Conservation (phyloP, 2,797 vertebrate genomes). For the Neomorphus geoffroyi region DNA sequence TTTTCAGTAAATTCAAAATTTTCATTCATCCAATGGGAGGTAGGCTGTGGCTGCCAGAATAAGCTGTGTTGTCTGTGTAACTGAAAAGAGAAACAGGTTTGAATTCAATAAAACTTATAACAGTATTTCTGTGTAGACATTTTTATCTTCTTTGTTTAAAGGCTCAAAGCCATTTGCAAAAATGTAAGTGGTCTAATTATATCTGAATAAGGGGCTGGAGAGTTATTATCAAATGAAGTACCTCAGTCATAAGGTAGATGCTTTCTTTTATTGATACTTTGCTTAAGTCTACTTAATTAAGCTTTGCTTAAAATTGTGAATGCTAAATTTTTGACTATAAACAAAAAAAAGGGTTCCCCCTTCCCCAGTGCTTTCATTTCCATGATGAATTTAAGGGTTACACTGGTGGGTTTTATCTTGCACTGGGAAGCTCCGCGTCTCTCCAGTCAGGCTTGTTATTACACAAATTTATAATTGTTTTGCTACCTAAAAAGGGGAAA, state of each 20-base stretch:
- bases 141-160: background rate
- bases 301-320: background rate
- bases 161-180: background rate
- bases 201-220: background rate
- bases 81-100: background rate
- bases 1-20: background rate
- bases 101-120: background rate
- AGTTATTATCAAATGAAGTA: background rate
- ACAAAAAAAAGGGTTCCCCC: background rate
- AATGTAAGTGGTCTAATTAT: background rate
- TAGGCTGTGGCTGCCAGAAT: background rate
- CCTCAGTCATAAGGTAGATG: background rate
- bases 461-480: background rate
- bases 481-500: background rate
- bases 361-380: background rate
- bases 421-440: background rate
- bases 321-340: background rate
- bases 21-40: background rate
- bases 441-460: background rate
- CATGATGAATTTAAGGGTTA: background rate
- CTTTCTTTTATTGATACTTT: background rate
- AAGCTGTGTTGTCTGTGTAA: background rate
- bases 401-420: background rate
- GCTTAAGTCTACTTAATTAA: background rate
- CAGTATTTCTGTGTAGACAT: background rate